Percentiles rank a stretch among this genome's conserved stretches.
These are phyloP conservation scores for Frankliniella intonsa DNA, from an alignment of 2,888 invertebrate species.

Conservation along the genomic window DNA sequence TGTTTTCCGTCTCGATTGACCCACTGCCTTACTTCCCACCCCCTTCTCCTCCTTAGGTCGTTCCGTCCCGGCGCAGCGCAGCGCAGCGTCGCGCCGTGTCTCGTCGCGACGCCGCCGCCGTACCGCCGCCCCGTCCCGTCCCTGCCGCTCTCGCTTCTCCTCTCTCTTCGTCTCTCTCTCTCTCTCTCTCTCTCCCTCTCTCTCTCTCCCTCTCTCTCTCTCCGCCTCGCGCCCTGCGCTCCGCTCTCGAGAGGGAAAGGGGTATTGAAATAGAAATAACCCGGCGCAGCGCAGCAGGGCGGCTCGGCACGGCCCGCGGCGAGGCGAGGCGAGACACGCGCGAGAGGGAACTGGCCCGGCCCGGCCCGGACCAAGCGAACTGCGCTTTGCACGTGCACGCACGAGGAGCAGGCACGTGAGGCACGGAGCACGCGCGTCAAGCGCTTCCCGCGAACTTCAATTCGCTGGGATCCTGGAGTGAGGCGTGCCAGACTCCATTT, in stretches of 20 bases:
- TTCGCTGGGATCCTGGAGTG: no score
- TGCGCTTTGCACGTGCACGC: no score
- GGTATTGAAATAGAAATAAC: not conserved
- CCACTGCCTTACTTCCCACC: constrained; percentile 21
- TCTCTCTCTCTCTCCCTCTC: not conserved
- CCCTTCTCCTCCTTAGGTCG: not conserved
- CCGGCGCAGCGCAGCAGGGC: not conserved
- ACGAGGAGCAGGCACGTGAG: not conserved
- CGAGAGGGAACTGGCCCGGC: not conserved
- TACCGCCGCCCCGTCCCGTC: not conserved
- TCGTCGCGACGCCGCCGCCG: not conserved
- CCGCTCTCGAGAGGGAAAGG: constrained; percentile 23
- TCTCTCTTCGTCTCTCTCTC: no score
- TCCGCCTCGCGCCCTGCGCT: not conserved
- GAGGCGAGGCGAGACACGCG: not conserved
- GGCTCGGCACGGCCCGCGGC: not conserved
- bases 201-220: not conserved
- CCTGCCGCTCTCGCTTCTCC: not conserved
- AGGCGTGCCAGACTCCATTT: no score
- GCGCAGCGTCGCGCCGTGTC: not conserved
- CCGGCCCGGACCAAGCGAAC: not conserved
- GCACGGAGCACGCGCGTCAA: not conserved
- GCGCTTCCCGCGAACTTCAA: no score
- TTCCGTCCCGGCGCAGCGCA: no score
- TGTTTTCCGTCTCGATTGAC: constrained; percentile 22